phyloP scores from a whole-genome alignment of 2,113 vertebrate species.

The Podarcis muralis region DNA sequence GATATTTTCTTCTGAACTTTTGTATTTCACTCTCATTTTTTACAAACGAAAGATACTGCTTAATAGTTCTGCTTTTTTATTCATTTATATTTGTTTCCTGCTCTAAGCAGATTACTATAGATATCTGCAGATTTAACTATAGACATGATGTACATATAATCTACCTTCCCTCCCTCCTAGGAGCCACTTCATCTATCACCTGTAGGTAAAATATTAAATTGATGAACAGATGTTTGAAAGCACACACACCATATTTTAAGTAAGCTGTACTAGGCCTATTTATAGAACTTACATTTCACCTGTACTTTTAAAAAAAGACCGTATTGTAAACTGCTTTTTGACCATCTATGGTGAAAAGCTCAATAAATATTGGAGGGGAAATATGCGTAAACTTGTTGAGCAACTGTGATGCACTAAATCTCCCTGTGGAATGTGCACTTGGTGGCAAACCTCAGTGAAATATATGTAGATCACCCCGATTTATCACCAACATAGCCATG shows the following conservation, averaged over 20 bases:
- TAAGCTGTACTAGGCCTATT: neutral
- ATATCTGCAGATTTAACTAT: neutral
- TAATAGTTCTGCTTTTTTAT: neutral
- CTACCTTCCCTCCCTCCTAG: neutral
- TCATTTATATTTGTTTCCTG: neutral
- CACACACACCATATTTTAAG: neutral
- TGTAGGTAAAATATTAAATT: too few species aligned
- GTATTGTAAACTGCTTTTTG: too few species aligned
- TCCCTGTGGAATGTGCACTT: neutral
- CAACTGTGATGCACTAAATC: too few species aligned
- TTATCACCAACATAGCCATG: neutral
- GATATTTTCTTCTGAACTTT: constrained; percentile 25
- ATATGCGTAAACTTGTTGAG: too few species aligned
- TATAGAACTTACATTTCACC: too few species aligned
- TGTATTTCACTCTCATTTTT: constrained; percentile 21
- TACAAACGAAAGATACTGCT: constrained; percentile 15
- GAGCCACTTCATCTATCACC: neutral
- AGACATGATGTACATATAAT: neutral
- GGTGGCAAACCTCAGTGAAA: neutral
- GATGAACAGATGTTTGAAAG: neutral
- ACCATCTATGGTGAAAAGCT: too few species aligned
- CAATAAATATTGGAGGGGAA: too few species aligned
- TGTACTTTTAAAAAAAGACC: too few species aligned
- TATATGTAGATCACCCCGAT: neutral
- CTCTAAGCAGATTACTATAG: neutral